These are phyloP conservation scores for Oryzias dopingdopingensis DNA, from an alignment of 2,797 vertebrate genomes.

Conservation along the genomic window DNA sequence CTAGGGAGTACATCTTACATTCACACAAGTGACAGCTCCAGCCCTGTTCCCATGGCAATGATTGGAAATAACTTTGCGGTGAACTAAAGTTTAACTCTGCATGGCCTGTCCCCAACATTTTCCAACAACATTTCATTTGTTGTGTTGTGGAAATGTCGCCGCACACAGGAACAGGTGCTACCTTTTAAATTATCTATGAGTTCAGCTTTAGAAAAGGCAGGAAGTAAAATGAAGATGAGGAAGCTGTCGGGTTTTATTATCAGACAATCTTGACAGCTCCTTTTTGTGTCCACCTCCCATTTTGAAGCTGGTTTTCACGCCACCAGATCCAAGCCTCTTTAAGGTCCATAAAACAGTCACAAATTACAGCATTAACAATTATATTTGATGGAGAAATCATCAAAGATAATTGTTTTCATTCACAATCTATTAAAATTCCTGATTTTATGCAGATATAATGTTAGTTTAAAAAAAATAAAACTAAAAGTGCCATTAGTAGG, in stretches of 20 bases:
- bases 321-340: too few relatives aligned
- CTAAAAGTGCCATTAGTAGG: too few relatives aligned
- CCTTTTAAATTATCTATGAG: slow-evolving; percentile 1
- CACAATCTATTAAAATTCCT: too few relatives aligned
- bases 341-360: too few relatives aligned
- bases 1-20: slow-evolving; percentile 32
- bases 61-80: slow-evolving; percentile 40
- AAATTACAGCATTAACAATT: too few relatives aligned
- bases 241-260: not conserved
- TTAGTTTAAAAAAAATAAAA: too few relatives aligned
- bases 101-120: not conserved
- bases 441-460: too few relatives aligned
- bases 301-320: too few relatives aligned
- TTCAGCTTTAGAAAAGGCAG: not conserved
- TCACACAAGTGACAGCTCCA: slow-evolving; percentile 29
- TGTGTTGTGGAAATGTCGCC: too few relatives aligned
- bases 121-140: not conserved
- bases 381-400: too few relatives aligned
- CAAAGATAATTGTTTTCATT: too few relatives aligned
- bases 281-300: not conserved
- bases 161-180: too few relatives aligned
- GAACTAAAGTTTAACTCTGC: slow-evolving; percentile 26
- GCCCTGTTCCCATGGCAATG: slow-evolving; percentile 53
- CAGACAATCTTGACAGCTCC: not conserved
- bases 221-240: not conserved